Conservation (phyloP, 2,797 vertebrate species). For the Lepus townsendii region DNA sequence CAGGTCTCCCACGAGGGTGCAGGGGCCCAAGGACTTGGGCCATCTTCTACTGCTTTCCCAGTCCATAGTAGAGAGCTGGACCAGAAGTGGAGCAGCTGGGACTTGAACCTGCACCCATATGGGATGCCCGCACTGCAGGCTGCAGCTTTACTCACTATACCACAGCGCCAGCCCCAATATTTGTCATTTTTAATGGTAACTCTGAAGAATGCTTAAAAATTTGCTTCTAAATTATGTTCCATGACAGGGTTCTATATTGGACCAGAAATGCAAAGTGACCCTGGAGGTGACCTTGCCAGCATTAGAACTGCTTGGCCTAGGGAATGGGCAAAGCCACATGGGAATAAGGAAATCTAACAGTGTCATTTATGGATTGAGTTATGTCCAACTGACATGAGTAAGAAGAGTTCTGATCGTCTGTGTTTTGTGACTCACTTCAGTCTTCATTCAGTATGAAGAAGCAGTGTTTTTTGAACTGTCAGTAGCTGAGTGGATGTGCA, state of each 20-base stretch:
- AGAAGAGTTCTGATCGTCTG: background rate
- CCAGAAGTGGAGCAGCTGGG: too few relatives aligned
- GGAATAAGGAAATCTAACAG: background rate
- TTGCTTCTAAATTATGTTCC: background rate
- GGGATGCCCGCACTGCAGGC: too few relatives aligned
- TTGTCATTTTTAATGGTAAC: constrained; percentile 3
- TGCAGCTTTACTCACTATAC: too few relatives aligned
- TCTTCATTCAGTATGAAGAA: background rate
- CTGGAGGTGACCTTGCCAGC: background rate
- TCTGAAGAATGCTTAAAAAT: background rate
- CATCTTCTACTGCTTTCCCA: too few relatives aligned
- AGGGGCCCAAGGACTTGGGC: too few relatives aligned
- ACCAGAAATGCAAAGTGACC: background rate
- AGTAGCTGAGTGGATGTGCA: background rate
- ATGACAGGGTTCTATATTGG: background rate
- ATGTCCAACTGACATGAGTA: background rate
- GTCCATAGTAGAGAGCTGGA: too few relatives aligned
- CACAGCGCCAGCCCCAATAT: background rate
- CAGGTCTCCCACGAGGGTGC: too few relatives aligned
- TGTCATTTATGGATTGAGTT: background rate
- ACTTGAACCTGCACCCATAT: too few relatives aligned
- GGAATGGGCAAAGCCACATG: background rate
- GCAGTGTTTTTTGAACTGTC: background rate
- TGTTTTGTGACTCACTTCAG: background rate
- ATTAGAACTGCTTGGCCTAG: background rate